Evolutionary conservation across 1,140 invertebrate species (phyloP), one percentile per base, ranked within the genome.

Genomic region (Oryctes rhinoceros): DNA sequence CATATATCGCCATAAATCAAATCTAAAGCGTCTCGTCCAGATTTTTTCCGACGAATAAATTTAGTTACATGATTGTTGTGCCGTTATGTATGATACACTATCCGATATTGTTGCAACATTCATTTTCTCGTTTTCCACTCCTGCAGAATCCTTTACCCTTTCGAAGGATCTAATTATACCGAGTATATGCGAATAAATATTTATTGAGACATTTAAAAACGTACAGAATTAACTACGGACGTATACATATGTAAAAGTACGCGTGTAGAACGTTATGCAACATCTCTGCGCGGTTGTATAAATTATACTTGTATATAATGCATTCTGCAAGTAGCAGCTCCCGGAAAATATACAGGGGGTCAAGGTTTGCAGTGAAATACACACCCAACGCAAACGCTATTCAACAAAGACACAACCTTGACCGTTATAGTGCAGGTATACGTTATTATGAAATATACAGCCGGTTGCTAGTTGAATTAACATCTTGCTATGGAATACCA

Each of bases 311-410:
- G 65, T 71, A 71, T 71, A 24, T 59, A 59, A 59, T 18, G 20
- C 65, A 71, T 71, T 30, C 13, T 24, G 65, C 24, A 71, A 11
- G 39, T 44, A 44, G 65, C 35, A 35, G 65, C 35, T 71, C 65
- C 65, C 65, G 65, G 65, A 71, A 71, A 71, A 71, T 71, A 71
- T 71, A 71, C 65, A 71, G 65, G 65, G 20, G 65, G 65, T 71
- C 65, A 71, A 71, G 65, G 65, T 71, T 71, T 71, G 10, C 65
- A 71, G 24, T 35, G 20, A 71, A 71, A 71, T 71, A 71, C 65
- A 71, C 65, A 24, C 65, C 65, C 35, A 71, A 71, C 65, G 65
- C 13, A 24, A 71, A 15, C 65, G 65, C 65, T 71, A n/a, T 18
- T 18, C 24, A 37, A 37, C 65, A 71, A 71, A 71, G 65, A 71